Percentiles rank a stretch among this genome's conserved stretches.
phyloP scores from a whole-genome alignment of 2,113 vertebrate genomes.

The Sigmodon hispidus region DNA sequence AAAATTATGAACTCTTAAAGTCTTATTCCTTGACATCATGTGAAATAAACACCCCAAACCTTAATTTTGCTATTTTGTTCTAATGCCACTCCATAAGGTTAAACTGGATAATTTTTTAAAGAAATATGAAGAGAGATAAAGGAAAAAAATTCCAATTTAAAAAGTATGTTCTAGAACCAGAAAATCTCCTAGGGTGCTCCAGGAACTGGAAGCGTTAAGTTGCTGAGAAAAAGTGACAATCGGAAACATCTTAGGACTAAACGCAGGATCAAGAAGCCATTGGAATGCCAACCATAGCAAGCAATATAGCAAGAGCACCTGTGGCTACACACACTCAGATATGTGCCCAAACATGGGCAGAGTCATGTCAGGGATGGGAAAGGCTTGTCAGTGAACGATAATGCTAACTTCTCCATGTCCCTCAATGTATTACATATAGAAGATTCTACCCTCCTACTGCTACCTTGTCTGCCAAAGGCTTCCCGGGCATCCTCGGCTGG shows the following conservation, averaged over 20 bases:
- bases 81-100: neutral
- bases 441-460: neutral
- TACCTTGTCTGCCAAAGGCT: neutral
- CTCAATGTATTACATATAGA: neutral
- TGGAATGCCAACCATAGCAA: neutral
- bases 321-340: accelerated
- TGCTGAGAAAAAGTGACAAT: neutral
- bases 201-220: neutral
- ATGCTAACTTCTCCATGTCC: neutral
- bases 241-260: accelerated
- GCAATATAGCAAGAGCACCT: neutral
- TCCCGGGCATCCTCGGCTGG: neutral
- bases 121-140: constrained; percentile 17
- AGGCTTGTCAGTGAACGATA: neutral
- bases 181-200: neutral
- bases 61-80: neutral
- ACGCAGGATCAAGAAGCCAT: neutral
- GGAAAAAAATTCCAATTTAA: neutral
- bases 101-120: neutral
- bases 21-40: neutral
- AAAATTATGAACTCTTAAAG: neutral
- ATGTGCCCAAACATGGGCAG: neutral
- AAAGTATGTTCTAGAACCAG: neutral
- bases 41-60: neutral
- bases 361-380: neutral